Evolutionary conservation across 1,140 invertebrate genomes (phyloP).

Genomic region (Pteromalus puparum): DNA sequence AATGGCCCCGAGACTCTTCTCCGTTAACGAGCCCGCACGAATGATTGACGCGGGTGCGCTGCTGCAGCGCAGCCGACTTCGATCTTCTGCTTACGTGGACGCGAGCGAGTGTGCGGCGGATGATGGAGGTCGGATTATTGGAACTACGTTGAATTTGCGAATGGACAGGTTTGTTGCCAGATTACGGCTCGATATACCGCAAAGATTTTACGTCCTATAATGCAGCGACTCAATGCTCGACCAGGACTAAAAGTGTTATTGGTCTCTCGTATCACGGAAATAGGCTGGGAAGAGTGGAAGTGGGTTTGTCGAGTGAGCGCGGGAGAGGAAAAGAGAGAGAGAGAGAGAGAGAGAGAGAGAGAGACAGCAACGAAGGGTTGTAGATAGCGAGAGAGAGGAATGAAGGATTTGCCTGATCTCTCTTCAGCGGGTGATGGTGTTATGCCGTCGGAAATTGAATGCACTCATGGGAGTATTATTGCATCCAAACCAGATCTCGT

Average conservation of each 20-base stretch:
- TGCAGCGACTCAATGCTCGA: neutral
- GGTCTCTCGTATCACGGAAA: conserved; percentile 19
- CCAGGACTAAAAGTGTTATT: conserved; percentile 6
- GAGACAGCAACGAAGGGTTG: neutral
- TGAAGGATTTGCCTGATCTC: conserved; percentile 59
- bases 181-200: too few relatives aligned
- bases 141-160: too few relatives aligned
- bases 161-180: too few relatives aligned
- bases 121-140: too few relatives aligned
- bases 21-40: neutral
- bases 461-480: conserved; percentile 63
- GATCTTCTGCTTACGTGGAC: too few relatives aligned
- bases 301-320: neutral
- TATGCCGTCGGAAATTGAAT: conserved; percentile 63
- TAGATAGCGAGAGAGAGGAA: conserved; percentile 43
- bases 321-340: neutral
- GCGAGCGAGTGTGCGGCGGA: too few relatives aligned
- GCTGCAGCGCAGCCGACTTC: too few relatives aligned
- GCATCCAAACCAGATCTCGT: conserved; percentile 61
- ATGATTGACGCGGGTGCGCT: neutral
- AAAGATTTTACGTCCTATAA: neutral
- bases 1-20: neutral
- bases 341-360: neutral
- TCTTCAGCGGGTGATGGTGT: conserved; percentile 54
- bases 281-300: neutral